A percentile compares a stretch with the other conserved stretches of the same genome.
Evolutionary conservation across 1,140 invertebrate species (phyloP).

Genomic region (Formica selysi): DNA sequence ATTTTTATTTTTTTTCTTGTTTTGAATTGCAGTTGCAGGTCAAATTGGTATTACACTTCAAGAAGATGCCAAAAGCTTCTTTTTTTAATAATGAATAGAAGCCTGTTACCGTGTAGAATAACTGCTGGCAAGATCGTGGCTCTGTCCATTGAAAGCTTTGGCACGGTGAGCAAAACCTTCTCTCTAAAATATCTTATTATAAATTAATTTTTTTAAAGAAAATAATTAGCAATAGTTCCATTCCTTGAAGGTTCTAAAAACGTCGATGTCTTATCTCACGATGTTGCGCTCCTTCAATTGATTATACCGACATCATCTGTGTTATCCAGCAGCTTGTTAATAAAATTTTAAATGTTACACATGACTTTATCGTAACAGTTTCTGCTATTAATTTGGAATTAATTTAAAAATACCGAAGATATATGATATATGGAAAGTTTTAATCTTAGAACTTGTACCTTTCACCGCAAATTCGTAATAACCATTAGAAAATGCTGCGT

Average conservation of each 20-base stretch:
- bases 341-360: not conserved
- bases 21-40: constrained; percentile 14
- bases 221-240: not conserved
- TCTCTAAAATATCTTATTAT: not conserved
- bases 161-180: not conserved
- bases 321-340: not conserved
- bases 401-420: not conserved
- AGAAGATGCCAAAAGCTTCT: constrained; percentile 22
- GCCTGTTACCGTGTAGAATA: constrained; percentile 30
- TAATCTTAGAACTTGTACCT: too few species aligned
- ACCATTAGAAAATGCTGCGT: too few species aligned
- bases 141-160: constrained; percentile 34
- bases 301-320: not conserved
- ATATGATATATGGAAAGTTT: not conserved
- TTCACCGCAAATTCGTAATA: too few species aligned
- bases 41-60: constrained; percentile 48
- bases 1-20: not conserved
- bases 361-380: not conserved
- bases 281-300: constrained; percentile 29
- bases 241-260: constrained; percentile 21
- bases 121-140: constrained; percentile 35
- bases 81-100: constrained; percentile 47
- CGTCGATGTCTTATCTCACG: constrained; percentile 35
- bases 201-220: not conserved
- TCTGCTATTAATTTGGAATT: not conserved